Percentiles rank a stretch among this genome's conserved stretches.
Evolutionary conservation across 2,113 vertebrate species (phyloP).

Genomic region (Rhinolophus sinicus): DNA sequence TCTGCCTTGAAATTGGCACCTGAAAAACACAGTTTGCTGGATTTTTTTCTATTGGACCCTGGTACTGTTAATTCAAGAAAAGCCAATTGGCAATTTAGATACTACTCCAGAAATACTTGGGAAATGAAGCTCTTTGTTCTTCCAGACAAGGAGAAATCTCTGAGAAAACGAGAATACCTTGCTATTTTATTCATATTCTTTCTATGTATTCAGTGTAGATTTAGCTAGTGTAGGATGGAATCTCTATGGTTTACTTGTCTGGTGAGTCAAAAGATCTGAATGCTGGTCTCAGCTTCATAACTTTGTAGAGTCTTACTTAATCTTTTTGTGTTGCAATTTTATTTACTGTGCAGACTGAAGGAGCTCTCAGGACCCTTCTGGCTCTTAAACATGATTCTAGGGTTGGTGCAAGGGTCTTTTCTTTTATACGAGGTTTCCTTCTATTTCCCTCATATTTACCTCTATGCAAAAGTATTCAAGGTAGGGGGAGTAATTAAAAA

Average conservation of each 20-base stretch:
- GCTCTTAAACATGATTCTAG: neutral
- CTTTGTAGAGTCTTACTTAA: neutral
- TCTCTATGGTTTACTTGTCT: neutral
- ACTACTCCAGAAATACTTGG: neutral
- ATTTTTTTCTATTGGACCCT: neutral
- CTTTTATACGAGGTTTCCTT: neutral
- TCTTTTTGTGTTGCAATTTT: slow-evolving; percentile 1
- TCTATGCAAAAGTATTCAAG: neutral
- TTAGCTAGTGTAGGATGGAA: neutral
- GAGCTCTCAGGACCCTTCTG: neutral
- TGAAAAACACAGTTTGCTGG: neutral
- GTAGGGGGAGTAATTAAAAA: neutral
- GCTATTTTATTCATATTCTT: neutral
- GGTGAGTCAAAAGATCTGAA: neutral
- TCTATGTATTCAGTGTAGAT: neutral
- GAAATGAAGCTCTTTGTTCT: neutral
- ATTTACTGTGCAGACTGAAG: neutral
- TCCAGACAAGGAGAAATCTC: neutral
- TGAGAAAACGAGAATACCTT: neutral
- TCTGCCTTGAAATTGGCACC: neutral
- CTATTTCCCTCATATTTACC: neutral
- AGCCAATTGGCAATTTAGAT: neutral
- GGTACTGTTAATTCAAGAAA: neutral
- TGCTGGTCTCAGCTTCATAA: neutral
- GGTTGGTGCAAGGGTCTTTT: neutral